Percentiles rank a stretch among this genome's conserved stretches.
These are phyloP conservation scores for Borostomias antarcticus DNA, from an alignment of 2,797 vertebrate genomes.

Conservation along the genomic window DNA sequence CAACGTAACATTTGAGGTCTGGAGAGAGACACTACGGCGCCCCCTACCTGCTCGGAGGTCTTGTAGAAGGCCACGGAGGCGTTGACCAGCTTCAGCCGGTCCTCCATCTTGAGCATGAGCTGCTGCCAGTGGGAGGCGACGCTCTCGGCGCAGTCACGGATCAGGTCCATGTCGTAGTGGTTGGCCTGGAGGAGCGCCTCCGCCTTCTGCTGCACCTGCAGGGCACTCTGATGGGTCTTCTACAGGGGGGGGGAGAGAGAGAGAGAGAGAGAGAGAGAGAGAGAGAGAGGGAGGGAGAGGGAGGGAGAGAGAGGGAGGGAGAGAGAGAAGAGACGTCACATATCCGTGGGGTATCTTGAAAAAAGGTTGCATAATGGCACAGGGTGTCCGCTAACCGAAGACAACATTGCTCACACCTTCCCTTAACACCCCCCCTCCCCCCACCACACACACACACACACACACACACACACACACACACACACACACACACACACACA, in stretches of 20 bases:
- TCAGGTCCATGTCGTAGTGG: slow-evolving; percentile 99
- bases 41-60: slow-evolving; percentile 93
- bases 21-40: too few relatives aligned
- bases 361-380: neutral
- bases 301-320: slow-evolving; percentile 10
- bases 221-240: slow-evolving; percentile 92
- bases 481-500: slow-evolving; percentile 69
- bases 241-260: slow-evolving; percentile 39
- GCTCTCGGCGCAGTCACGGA: slow-evolving; percentile 97
- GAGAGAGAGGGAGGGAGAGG: slow-evolving; percentile 2
- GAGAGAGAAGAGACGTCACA: slow-evolving; percentile 22
- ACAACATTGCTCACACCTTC: too few relatives aligned
- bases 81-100: slow-evolving; percentile 95
- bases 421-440: too few relatives aligned
- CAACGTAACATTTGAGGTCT: too few relatives aligned
- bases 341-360: neutral
- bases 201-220: slow-evolving; percentile 98
- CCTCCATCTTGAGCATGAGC: slow-evolving; percentile 99
- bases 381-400: too few relatives aligned
- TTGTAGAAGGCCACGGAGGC: slow-evolving; percentile 99
- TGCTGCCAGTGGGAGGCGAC: slow-evolving; percentile 98
- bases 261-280: neutral
- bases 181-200: slow-evolving; percentile 95
- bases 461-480: neutral
- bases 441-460: neutral